A percentile compares a stretch with the other conserved stretches of the same genome.
phyloP scores from a whole-genome alignment of 2,113 vertebrate genomes.

The Spea multiplicata region DNA sequence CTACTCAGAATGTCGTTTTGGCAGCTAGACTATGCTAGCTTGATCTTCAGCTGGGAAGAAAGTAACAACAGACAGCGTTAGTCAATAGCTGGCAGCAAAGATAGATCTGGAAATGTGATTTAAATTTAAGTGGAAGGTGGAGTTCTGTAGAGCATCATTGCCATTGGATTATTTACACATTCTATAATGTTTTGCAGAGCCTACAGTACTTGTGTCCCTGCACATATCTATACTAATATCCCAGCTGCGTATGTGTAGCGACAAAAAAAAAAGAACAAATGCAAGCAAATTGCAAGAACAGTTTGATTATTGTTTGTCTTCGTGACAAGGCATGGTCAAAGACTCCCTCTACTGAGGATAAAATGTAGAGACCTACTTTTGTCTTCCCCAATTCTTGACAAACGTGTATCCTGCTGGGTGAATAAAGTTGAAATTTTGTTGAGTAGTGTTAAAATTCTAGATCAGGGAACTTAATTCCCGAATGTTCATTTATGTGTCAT shows the following conservation, averaged over 20 bases:
- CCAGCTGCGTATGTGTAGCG: neutral
- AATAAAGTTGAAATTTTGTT: too few relatives aligned
- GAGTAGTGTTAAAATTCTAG: too few relatives aligned
- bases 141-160: slow-evolving; percentile 38
- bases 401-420: too few relatives aligned
- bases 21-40: neutral
- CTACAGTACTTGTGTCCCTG: neutral
- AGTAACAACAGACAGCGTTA: slow-evolving; percentile 24
- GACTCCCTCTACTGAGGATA: too few relatives aligned
- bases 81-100: slow-evolving; percentile 39
- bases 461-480: too few relatives aligned
- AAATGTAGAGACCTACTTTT: too few relatives aligned
- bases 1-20: slow-evolving; percentile 41
- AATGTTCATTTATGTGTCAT: too few relatives aligned
- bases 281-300: too few relatives aligned
- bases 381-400: too few relatives aligned
- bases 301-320: too few relatives aligned
- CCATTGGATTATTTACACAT: slow-evolving; percentile 32
- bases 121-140: slow-evolving; percentile 22
- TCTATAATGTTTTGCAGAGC: slow-evolving; percentile 20
- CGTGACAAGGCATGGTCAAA: too few relatives aligned
- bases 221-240: neutral
- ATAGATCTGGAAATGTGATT: slow-evolving; percentile 39
- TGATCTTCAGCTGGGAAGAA: slow-evolving; percentile 29
- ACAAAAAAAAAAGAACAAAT: too few relatives aligned